Percentiles rank a stretch among this genome's conserved stretches.
Evolutionary conservation across 92 coral and sea anemone genomes (phyloP).

Genomic region (Meandrina meandrites): DNA sequence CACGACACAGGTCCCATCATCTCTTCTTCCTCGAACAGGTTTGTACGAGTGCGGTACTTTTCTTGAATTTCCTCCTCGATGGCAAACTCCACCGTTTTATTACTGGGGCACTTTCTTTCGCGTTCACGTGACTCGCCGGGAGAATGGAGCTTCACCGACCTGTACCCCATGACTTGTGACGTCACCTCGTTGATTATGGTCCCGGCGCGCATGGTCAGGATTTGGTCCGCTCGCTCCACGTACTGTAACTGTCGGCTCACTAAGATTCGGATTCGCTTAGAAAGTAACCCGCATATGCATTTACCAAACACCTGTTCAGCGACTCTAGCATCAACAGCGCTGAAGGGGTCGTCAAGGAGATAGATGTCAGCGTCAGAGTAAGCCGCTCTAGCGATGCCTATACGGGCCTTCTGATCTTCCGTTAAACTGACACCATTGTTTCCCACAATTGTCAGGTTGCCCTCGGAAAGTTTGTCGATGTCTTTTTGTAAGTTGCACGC

Average conservation of each 20-base stretch:
- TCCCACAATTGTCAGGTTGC: constrained; percentile 79
- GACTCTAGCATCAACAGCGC: constrained; percentile 64
- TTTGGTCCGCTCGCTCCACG: constrained; percentile 86
- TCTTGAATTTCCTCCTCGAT: constrained; percentile 40
- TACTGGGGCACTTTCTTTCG: constrained; percentile 30
- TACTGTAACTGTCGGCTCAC: constrained; percentile 86
- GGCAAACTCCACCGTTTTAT: constrained; percentile 52
- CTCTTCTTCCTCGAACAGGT: constrained; percentile 63
- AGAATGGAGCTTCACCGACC: constrained; percentile 69
- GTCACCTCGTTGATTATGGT: constrained; percentile 87
- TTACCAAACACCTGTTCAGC: constrained; percentile 83
- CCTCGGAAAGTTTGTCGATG: constrained; percentile 80
- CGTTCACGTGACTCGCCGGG: constrained; percentile 39
- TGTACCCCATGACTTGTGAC: constrained; percentile 75
- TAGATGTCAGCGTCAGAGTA: constrained; percentile 86
- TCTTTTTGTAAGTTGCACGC: constrained; percentile 76
- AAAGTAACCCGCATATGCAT: constrained; percentile 79
- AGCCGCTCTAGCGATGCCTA: constrained; percentile 83
- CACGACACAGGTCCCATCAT: constrained; percentile 60
- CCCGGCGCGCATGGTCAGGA: constrained; percentile 90
- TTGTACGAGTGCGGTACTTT: constrained; percentile 39
- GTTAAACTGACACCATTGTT: constrained; percentile 61
- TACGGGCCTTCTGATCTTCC: constrained; percentile 78
- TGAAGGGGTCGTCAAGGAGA: constrained; percentile 78
- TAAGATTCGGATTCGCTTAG: constrained; percentile 71